Evolutionary conservation across 2,888 invertebrate species (phyloP), one percentile per base, ranked within the genome.

Genomic region (Leptinotarsa tumamoca): DNA sequence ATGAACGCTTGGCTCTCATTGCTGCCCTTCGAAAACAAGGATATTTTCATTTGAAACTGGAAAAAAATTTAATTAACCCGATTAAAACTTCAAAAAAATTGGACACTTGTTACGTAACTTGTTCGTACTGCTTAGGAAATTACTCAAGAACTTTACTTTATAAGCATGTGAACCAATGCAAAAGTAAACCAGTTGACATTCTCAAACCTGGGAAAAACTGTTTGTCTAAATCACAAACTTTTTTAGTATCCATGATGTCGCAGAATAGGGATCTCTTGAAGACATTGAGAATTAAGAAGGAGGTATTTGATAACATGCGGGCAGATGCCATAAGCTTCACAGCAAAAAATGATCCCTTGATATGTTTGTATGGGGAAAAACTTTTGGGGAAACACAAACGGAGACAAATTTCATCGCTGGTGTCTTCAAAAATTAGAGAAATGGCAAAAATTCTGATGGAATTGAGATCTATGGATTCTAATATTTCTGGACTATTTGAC

Each of bases 291-390:
- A 69, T 79, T 43, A 82, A 78, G 58, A 68, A 74, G 17, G 80
- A 82, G 75, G 80, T 82, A 15, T 78, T 82, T 68, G n/a, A 33
- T 15, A 77, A 77, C 51, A 82, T 83, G 81, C 73, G 79, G n/a
- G 67, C 82, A n/a, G 82, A 82, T 72, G 61, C 77, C 18, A 79
- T 82, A 52, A 81, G 81, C 54, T n/a, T 3, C 3, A 58, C 18
- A 15, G 82, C 79, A 18, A 80, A 82, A 71, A 78, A 66, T 56
- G 81, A 83, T 72, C 77, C 81, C 10, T 67, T 82, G 17, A 79
- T 83, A 51, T 80, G 80, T 61, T 66, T 79, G 54, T 82, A 79
- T 71, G 80, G n/a, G 80, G 81, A 18, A 68, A 49, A 33, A 33
- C 14, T 51, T 51, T 51, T 17, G 17, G 51, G 51, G 15, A 15